These are phyloP conservation scores for Hololepta plana DNA, from an alignment of 2,888 invertebrate species.

Conservation along the genomic window DNA sequence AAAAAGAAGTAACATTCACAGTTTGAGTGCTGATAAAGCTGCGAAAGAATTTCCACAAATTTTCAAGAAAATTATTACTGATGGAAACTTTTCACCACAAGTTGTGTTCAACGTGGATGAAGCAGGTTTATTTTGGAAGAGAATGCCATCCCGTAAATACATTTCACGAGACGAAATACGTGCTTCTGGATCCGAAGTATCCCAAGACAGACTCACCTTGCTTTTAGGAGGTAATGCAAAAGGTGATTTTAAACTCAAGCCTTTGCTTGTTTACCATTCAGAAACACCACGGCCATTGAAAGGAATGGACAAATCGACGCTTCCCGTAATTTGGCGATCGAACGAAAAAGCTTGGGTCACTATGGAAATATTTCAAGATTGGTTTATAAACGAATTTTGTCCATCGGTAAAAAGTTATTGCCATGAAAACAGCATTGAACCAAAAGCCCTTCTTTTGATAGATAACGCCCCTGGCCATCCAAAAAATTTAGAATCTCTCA, in stretches of 20 bases:
- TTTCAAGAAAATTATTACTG: slow-evolving; percentile 7
- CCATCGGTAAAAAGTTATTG: slow-evolving; percentile 7
- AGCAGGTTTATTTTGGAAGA: slow-evolving; percentile 10
- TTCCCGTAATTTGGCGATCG: slow-evolving; percentile 11
- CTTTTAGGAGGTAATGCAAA: slow-evolving; percentile 15
- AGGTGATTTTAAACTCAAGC: slow-evolving; percentile 16
- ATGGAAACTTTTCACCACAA: slow-evolving; percentile 8
- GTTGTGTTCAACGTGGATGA: slow-evolving; percentile 9
- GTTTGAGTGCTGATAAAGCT: too few relatives aligned
- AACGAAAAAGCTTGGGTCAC: slow-evolving; percentile 9
- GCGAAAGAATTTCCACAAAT: slow-evolving; percentile 4
- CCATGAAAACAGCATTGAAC: slow-evolving; percentile 5
- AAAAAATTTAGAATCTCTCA: slow-evolving; percentile 6
- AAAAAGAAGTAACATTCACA: too few relatives aligned
- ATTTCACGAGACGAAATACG: slow-evolving; percentile 9
- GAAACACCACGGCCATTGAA: slow-evolving; percentile 10
- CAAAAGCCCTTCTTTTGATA: slow-evolving; percentile 8
- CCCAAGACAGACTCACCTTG: slow-evolving; percentile 16
- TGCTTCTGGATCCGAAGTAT: slow-evolving; percentile 13
- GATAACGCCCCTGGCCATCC: slow-evolving; percentile 8
- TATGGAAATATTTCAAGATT: slow-evolving; percentile 7
- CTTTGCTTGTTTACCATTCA: slow-evolving; percentile 12
- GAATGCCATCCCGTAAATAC: slow-evolving; percentile 8
- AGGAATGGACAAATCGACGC: slow-evolving; percentile 9
- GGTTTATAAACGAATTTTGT: slow-evolving; percentile 9